phyloP scores from a whole-genome alignment of 2,888 invertebrate genomes.

The Bhutanitis thaidina region DNA sequence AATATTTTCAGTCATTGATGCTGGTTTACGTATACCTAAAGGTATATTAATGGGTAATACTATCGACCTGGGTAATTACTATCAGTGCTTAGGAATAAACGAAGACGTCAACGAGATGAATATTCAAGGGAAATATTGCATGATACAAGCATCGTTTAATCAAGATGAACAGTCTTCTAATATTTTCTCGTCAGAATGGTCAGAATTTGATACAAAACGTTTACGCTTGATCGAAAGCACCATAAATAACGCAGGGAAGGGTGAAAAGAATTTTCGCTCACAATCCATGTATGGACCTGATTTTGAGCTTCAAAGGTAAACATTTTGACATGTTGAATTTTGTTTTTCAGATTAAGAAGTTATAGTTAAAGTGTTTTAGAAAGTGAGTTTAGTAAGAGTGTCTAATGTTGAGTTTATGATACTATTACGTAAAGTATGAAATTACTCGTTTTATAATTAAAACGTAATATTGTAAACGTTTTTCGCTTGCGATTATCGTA shows the following conservation, averaged over 20 bases:
- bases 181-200: background rate
- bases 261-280: background rate
- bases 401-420: too few species aligned
- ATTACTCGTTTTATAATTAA: too few species aligned
- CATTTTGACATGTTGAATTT: background rate
- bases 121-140: constrained; percentile 67
- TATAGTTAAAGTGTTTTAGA: too few species aligned
- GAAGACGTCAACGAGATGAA: constrained; percentile 30
- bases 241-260: background rate
- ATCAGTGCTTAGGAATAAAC: constrained; percentile 47
- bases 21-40: constrained; percentile 59
- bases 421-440: too few species aligned
- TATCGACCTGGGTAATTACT: constrained; percentile 60
- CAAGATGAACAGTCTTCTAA: constrained; percentile 25
- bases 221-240: background rate
- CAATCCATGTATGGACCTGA: constrained; percentile 1
- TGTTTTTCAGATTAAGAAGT: too few species aligned
- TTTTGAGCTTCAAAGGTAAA: constrained; percentile 1
- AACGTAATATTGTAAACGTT: too few species aligned
- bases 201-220: background rate
- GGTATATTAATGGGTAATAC: constrained; percentile 56
- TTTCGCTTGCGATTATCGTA: too few species aligned
- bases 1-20: constrained; percentile 55
- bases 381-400: too few species aligned
- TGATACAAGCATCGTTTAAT: constrained; percentile 38